These are phyloP conservation scores for Exaiptasia diaphana DNA, from an alignment of 64 coral and sea anemone genomes.

Conservation along the genomic window DNA sequence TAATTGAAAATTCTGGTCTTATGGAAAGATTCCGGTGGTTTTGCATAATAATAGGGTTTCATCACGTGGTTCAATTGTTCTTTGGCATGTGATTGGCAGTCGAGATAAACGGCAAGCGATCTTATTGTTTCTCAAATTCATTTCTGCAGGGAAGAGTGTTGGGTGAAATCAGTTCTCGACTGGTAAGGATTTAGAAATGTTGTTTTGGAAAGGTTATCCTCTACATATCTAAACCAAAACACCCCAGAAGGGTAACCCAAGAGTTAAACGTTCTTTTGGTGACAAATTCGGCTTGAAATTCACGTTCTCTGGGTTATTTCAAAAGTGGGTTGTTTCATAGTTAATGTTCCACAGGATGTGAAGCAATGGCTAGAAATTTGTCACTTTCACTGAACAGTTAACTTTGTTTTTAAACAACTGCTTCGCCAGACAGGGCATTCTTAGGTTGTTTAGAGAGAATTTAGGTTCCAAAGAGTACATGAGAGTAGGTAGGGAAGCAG, in stretches of 20 bases:
- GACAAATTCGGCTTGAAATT: conserved; percentile 73
- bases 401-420: not conserved
- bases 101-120: conserved; percentile 81
- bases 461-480: conserved; percentile 45
- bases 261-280: conserved; percentile 52
- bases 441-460: conserved; percentile 28
- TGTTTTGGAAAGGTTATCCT: conserved; percentile 63
- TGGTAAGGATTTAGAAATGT: conserved; percentile 92
- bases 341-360: not conserved
- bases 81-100: conserved; percentile 93
- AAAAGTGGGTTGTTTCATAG: conserved; percentile 84
- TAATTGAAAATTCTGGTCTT: conserved; percentile 97
- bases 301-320: conserved; percentile 72
- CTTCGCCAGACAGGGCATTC: conserved; percentile 30
- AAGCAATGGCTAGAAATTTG: conserved; percentile 38
- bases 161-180: conserved; percentile 68
- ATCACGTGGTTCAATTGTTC: conserved; percentile 94
- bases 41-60: conserved; percentile 97
- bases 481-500: conserved; percentile 46
- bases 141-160: conserved; percentile 81
- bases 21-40: conserved; percentile 98
- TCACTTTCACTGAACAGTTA: conserved; percentile 35
- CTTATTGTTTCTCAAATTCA: conserved; percentile 98
- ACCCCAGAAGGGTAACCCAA: conserved; percentile 23
- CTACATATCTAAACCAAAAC: conserved; percentile 38